These are phyloP conservation scores for Dilophus febrilis DNA, from an alignment of 2,888 invertebrate genomes.

Conservation along the genomic window DNA sequence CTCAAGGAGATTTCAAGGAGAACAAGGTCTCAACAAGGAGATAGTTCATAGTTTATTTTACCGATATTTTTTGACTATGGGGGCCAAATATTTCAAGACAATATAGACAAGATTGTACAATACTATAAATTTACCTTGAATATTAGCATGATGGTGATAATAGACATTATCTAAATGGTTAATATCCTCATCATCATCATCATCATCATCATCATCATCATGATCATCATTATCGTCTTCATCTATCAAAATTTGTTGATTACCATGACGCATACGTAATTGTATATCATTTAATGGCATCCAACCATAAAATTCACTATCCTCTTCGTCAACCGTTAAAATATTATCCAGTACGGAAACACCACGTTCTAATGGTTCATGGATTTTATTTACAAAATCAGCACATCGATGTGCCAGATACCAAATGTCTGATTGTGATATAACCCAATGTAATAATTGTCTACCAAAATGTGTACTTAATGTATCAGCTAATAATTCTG, in stretches of 20 bases:
- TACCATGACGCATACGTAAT: not conserved
- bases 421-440: constrained; percentile 41
- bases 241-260: not conserved
- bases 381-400: constrained; percentile 31
- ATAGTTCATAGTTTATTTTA: too few relatives aligned
- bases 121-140: too few relatives aligned
- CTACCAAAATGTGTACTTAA: constrained; percentile 34
- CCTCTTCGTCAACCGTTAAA: constrained; percentile 37
- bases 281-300: constrained; percentile 1
- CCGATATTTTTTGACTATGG: too few relatives aligned
- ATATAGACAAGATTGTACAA: too few relatives aligned
- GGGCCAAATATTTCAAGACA: too few relatives aligned
- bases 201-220: not conserved
- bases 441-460: constrained; percentile 42
- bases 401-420: constrained; percentile 46
- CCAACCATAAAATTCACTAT: constrained; percentile 24
- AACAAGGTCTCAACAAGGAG: too few relatives aligned
- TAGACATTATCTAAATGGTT: too few relatives aligned
- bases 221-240: not conserved
- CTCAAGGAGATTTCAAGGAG: too few relatives aligned
- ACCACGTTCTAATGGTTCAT: constrained; percentile 30
- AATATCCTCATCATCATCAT: too few relatives aligned
- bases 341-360: constrained; percentile 47
- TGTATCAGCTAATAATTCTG: constrained; percentile 28
- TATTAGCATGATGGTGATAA: too few relatives aligned